Evolutionary conservation across 2,113 vertebrate species (phyloP), one percentile per base, ranked within the genome.

Genomic region (Azemiops feae): DNA sequence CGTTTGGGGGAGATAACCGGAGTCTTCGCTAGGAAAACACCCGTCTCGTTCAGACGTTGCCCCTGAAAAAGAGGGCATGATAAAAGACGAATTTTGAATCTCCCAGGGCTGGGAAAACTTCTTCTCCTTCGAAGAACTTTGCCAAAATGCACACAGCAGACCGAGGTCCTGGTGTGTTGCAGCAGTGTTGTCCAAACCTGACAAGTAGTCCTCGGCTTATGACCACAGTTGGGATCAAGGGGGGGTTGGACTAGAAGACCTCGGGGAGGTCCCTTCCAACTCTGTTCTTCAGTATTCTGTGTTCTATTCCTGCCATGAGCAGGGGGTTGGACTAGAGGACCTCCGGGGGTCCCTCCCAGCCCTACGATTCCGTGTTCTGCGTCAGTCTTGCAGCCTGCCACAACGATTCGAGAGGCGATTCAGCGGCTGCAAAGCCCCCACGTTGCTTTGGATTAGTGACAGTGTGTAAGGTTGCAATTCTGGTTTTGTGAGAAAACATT

Each of bases 381-480:
- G 30, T 25, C 20, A 27, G 22, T 27, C 60, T 22, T 52, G 60
- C 39, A 53, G 43, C 39, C 57, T 53, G 91, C 86, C 25, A 3
- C 50, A 16, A 27, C 12, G 45, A 50, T n/a, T 43, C 23, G 60
- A 45, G 58, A 69, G 47, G 50, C 50, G 3, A 87, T 7, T 74
- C 50, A 12, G 60, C 58, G 20, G 50, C 81, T 0, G 0, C 0
- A 0, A 50, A 81, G 90, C 50, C 93, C 90, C 85, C 8, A 81
- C 43, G 39, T 86, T 30, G 58, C 53, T 43, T 22, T 43, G 0
- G 94, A 69, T 57, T 20, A 85, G 39, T 86, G 87, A 57, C 91
- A 0, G 52, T 0, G 2, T 6, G 60, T 2, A 0, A 34, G 92
- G 85, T 86, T 57, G 57, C 90, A 91, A 74, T 89, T 89, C 0